These are phyloP conservation scores for Anneissia japonica DNA, from an alignment of 35 echinoderm and acorn worm genomes.

Conservation along the genomic window DNA sequence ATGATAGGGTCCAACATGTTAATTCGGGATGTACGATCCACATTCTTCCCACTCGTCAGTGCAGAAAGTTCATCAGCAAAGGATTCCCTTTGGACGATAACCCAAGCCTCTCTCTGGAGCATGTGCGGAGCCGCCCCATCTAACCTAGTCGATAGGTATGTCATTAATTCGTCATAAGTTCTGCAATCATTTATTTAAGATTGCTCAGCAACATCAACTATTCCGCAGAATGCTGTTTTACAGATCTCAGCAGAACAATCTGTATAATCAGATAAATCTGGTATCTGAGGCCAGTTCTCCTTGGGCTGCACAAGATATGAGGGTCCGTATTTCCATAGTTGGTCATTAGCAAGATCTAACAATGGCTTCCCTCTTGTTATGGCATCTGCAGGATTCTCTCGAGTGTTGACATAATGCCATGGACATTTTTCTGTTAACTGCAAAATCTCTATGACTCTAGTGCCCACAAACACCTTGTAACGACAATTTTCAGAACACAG, in stretches of 20 bases:
- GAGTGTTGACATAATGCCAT: conserved; percentile 9
- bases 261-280: not conserved
- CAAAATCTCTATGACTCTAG: not conserved
- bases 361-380: not conserved
- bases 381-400: conserved; percentile 16
- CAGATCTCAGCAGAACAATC: not conserved
- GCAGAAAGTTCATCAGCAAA: not conserved
- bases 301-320: not conserved
- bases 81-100: not conserved
- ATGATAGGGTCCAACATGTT: not conserved
- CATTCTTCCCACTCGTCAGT: too few relatives aligned
- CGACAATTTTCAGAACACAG: not conserved
- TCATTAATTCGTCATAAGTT: not conserved
- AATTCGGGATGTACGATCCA: too few relatives aligned
- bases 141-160: not conserved
- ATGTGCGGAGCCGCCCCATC: not conserved
- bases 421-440: not conserved
- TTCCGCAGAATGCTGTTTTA: not conserved
- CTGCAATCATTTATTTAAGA: too few relatives aligned
- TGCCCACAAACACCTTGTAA: not conserved
- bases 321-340: not conserved
- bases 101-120: not conserved
- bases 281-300: not conserved
- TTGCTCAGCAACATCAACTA: not conserved
- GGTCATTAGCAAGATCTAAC: not conserved